Percentiles rank a stretch among this genome's conserved stretches.
phyloP scores from a whole-genome alignment of 2,888 invertebrate genomes.

The Acrobasis repandana region DNA sequence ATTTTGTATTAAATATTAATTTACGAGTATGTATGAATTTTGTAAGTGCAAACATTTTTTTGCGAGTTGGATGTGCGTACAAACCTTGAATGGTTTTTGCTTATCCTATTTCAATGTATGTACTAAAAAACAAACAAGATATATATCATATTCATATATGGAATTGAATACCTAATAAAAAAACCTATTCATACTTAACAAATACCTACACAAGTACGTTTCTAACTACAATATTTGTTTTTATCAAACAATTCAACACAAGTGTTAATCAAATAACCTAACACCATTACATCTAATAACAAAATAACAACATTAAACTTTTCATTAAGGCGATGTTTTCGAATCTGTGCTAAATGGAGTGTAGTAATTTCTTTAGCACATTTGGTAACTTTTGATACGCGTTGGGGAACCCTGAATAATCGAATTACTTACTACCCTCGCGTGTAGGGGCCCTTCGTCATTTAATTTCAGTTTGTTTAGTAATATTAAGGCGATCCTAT shows the following conservation, averaged over 20 bases:
- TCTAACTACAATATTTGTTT: background rate
- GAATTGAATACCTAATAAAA: no score
- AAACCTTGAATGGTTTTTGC: no score
- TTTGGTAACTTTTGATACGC: constrained; percentile 31
- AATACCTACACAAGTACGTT: no score
- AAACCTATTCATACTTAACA: no score
- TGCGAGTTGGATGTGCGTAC: no score
- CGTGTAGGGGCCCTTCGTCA: constrained; percentile 43
- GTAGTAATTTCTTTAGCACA: constrained; percentile 60
- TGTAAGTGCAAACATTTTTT: no score
- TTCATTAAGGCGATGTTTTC: constrained; percentile 56
- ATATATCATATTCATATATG: no score
- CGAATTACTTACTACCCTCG: constrained; percentile 53
- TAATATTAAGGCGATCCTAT: constrained; percentile 43
- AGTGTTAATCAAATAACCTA: constrained; percentile 2
- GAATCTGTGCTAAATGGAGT: constrained; percentile 62
- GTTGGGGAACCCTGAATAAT: constrained; percentile 51
- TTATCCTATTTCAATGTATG: no score
- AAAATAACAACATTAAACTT: constrained; percentile 27
- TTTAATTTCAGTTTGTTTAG: constrained; percentile 60
- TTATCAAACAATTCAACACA: background rate
- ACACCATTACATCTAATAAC: constrained; percentile 5
- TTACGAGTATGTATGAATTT: no score
- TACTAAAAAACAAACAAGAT: no score
- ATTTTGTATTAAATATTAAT: no score